Percentiles rank a stretch among this genome's conserved stretches.
Conservation (phyloP, 2,888 invertebrate genomes). For the Eristalis arbustorum region DNA sequence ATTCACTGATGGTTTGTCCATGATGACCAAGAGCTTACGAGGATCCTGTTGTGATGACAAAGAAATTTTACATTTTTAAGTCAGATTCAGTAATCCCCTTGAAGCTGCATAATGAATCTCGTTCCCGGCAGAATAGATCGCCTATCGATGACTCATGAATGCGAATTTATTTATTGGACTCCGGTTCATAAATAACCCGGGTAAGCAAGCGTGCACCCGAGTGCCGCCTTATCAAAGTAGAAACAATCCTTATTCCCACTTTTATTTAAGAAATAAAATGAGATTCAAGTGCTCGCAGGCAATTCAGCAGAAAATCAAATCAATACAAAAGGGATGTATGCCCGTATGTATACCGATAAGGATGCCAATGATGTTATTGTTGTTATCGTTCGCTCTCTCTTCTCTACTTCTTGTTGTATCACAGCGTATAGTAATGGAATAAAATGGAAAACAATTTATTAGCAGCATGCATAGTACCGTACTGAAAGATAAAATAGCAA, state of each 20-base stretch:
- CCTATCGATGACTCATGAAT: not conserved
- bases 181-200: slow-evolving; percentile 52
- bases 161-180: slow-evolving; percentile 38
- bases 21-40: too few relatives aligned
- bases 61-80: too few relatives aligned
- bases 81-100: too few relatives aligned
- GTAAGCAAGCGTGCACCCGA: slow-evolving; percentile 25
- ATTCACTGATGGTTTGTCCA: too few relatives aligned
- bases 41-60: too few relatives aligned
- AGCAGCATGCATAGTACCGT: slow-evolving; percentile 62
- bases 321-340: slow-evolving; percentile 62
- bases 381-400: slow-evolving; percentile 6
- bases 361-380: slow-evolving; percentile 5
- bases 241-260: slow-evolving; percentile 51
- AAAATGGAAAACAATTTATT: slow-evolving; percentile 67
- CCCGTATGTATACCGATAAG: not conserved
- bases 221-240: slow-evolving; percentile 48
- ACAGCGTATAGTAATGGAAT: slow-evolving; percentile 29
- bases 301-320: slow-evolving; percentile 70
- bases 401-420: not conserved
- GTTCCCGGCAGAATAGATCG: not conserved
- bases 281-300: slow-evolving; percentile 64
- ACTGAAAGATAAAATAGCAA: slow-evolving; percentile 70
- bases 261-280: slow-evolving; percentile 49
- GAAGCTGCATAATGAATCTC: too few relatives aligned